phyloP scores from a whole-genome alignment of 2,113 vertebrate species.

The Aldabrachelys gigantea region DNA sequence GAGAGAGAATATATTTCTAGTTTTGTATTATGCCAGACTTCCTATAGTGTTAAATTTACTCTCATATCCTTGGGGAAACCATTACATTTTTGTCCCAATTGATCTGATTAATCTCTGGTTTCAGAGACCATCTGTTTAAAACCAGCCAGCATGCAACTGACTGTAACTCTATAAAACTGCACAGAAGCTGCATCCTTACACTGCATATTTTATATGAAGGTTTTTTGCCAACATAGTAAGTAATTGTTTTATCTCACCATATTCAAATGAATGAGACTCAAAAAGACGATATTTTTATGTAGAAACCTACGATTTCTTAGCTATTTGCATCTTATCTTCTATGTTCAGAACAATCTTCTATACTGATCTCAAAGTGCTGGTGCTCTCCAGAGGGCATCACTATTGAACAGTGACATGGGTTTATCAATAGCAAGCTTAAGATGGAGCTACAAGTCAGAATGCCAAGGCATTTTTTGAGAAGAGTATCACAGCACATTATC shows the following conservation, averaged over 20 bases:
- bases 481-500: background rate
- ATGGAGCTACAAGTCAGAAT: background rate
- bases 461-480: background rate
- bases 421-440: background rate
- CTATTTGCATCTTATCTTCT: background rate
- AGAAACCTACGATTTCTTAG: background rate
- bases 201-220: rapidly evolving
- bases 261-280: background rate
- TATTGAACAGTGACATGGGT: background rate
- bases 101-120: slow-evolving; percentile 24
- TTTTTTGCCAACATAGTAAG: background rate
- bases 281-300: background rate
- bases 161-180: background rate
- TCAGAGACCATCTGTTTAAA: slow-evolving; percentile 45
- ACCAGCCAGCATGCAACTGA: background rate
- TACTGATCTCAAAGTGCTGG: background rate
- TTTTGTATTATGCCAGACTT: background rate
- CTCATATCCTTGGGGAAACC: background rate
- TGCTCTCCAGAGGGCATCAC: background rate
- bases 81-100: background rate
- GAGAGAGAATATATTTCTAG: background rate
- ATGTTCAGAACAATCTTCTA: no score
- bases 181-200: background rate
- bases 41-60: background rate
- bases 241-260: background rate